These are phyloP conservation scores for Paedocypris sp. DNA, from an alignment of 2,113 vertebrate species.

Conservation along the genomic window DNA sequence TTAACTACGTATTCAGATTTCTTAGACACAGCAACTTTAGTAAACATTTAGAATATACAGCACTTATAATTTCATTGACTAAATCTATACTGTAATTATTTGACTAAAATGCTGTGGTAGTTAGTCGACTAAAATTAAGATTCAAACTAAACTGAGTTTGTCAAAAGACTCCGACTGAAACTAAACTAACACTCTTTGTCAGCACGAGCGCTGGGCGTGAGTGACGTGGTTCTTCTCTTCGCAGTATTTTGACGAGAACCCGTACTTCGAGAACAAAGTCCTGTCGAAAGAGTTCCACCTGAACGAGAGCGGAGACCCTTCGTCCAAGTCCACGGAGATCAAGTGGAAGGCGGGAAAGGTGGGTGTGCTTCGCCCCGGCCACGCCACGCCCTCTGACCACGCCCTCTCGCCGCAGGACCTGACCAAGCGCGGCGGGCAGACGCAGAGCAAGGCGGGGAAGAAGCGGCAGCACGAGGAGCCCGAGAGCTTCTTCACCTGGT, in stretches of 20 bases:
- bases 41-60: too few relatives aligned
- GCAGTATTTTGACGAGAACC: slow-evolving; percentile 88
- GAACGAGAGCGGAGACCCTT: slow-evolving; percentile 82
- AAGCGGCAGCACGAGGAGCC: slow-evolving; percentile 87
- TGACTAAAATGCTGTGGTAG: too few relatives aligned
- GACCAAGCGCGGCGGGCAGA: slow-evolving; percentile 80
- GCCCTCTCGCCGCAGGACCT: slow-evolving; percentile 75
- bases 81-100: too few relatives aligned
- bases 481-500: slow-evolving; percentile 87
- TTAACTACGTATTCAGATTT: too few relatives aligned
- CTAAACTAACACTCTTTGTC: background rate
- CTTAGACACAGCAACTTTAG: too few relatives aligned
- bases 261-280: slow-evolving; percentile 89
- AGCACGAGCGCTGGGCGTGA: too few relatives aligned
- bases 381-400: too few relatives aligned
- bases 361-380: too few relatives aligned
- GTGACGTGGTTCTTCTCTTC: background rate
- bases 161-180: background rate
- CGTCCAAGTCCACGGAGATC: slow-evolving; percentile 85
- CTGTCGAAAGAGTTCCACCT: slow-evolving; percentile 88
- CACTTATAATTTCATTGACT: too few relatives aligned
- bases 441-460: slow-evolving; percentile 80
- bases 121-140: too few relatives aligned
- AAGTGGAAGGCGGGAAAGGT: slow-evolving; percentile 91
- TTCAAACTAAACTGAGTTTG: background rate